A percentile compares a stretch with the other conserved stretches of the same genome.
Evolutionary conservation across 2,113 vertebrate species (phyloP).

Genomic region (Ptyas mucosa): DNA sequence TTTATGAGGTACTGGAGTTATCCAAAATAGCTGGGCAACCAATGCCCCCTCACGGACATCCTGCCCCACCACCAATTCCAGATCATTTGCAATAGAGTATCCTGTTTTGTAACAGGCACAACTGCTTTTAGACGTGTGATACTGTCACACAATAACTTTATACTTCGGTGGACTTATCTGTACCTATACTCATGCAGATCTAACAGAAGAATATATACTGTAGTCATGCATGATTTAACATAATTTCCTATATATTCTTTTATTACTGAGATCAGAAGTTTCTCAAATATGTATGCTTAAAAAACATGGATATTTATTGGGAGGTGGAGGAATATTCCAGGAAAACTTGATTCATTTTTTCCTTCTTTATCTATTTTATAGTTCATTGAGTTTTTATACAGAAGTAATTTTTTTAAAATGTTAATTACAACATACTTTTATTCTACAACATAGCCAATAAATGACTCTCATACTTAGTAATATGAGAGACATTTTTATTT

Average conservation of each 20-base stretch:
- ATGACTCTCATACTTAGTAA: slow-evolving; percentile 2
- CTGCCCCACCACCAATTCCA: background rate
- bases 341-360: background rate
- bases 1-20: background rate
- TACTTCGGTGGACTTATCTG: background rate
- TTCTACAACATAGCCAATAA: slow-evolving; percentile 23
- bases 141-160: background rate
- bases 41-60: background rate
- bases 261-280: background rate
- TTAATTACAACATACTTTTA: background rate
- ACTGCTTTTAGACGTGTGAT: background rate
- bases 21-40: background rate
- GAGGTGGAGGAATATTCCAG: background rate
- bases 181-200: background rate
- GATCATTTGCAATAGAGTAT: background rate
- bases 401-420: slow-evolving; percentile 23
- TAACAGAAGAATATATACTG: background rate
- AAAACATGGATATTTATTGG: background rate
- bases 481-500: background rate
- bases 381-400: background rate
- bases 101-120: background rate
- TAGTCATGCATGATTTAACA: background rate
- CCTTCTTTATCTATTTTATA: background rate
- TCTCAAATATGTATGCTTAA: background rate
- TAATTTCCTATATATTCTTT: background rate